Percentiles rank a stretch among this genome's conserved stretches.
Evolutionary conservation across 92 coral and sea anemone species (phyloP).

Genomic region (Zoanthus sansibaricus): DNA sequence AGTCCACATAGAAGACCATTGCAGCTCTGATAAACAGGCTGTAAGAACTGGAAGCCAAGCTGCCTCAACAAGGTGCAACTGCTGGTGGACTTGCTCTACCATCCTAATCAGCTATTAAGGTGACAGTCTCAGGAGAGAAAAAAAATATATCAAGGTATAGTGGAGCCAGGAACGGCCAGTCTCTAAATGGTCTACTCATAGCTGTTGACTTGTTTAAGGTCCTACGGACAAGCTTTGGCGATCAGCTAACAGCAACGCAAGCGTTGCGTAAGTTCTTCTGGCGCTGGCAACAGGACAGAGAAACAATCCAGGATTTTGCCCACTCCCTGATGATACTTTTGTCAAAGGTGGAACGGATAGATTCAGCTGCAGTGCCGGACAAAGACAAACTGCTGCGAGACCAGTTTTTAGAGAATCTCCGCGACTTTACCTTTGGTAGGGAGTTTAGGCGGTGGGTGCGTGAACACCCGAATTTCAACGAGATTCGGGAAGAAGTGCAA

Average conservation of each 20-base stretch:
- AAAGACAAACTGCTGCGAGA: slow-evolving; percentile 39
- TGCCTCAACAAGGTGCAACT: slow-evolving; percentile 20
- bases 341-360: slow-evolving; percentile 46
- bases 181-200: slow-evolving; percentile 52
- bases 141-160: slow-evolving; percentile 48
- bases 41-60: slow-evolving; percentile 53
- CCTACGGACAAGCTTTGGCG: slow-evolving; percentile 59
- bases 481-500: slow-evolving; percentile 33
- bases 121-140: slow-evolving; percentile 48
- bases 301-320: slow-evolving; percentile 62
- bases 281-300: slow-evolving; percentile 60
- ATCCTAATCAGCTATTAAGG: slow-evolving; percentile 9
- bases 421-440: slow-evolving; percentile 31
- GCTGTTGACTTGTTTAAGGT: slow-evolving; percentile 52
- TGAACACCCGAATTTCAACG: slow-evolving; percentile 61
- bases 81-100: not conserved
- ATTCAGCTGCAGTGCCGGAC: not conserved
- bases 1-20: slow-evolving; percentile 29
- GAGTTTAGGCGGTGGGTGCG: slow-evolving; percentile 58
- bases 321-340: slow-evolving; percentile 67
- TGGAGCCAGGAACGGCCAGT: slow-evolving; percentile 62
- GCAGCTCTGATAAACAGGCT: slow-evolving; percentile 12
- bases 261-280: slow-evolving; percentile 62
- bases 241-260: slow-evolving; percentile 69
- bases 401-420: slow-evolving; percentile 46